Conservation (phyloP, 2,113 vertebrate species). For the Lepidothrix coronata region DNA sequence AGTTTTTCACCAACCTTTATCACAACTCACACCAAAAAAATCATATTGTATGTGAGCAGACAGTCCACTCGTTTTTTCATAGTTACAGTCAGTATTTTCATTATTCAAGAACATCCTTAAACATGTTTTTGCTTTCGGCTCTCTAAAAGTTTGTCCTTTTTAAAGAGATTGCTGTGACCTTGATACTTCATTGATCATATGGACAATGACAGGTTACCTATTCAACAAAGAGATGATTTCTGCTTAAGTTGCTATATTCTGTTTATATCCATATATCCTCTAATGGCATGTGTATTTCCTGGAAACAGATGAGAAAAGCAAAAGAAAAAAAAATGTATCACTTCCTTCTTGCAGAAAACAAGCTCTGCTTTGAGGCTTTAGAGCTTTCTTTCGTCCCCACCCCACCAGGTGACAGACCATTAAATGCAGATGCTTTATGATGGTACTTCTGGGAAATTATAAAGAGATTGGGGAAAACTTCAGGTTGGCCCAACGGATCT, state of each 20-base stretch:
- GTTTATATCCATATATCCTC: neutral
- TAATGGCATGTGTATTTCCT: slow-evolving; percentile 5
- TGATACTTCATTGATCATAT: neutral
- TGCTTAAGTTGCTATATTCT: neutral
- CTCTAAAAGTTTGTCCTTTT: neutral
- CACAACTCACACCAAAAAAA: neutral
- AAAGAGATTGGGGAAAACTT: neutral
- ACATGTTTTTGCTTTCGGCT: neutral
- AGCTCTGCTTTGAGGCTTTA: neutral
- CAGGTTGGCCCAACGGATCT: neutral
- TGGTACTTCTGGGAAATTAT: neutral
- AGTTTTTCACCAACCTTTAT: neutral
- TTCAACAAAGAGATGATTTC: neutral
- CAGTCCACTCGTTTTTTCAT: neutral
- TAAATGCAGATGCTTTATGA: neutral
- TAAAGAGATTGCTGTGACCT: neutral
- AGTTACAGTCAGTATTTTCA: neutral
- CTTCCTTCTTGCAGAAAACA: neutral
- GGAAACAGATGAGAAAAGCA: neutral
- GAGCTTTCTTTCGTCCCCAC: neutral
- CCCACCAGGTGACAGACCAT: neutral
- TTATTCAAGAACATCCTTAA: neutral
- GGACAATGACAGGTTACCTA: neutral
- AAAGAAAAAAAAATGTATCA: neutral
- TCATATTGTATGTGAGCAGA: neutral